Base-by-base conservation (phyloP, 2,888 invertebrate species). In the Drosophila differens region DNA sequence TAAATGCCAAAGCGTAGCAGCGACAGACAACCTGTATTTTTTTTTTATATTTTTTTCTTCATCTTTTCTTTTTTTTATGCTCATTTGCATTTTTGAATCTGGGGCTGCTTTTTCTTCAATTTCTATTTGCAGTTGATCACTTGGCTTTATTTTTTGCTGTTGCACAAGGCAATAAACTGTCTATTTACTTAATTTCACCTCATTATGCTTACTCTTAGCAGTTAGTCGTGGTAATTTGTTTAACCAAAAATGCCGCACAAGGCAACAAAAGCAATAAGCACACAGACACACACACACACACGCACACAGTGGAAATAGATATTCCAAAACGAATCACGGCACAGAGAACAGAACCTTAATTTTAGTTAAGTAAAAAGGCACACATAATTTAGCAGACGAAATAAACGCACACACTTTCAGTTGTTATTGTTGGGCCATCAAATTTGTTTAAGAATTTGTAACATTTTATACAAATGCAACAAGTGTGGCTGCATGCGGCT, bases 11-110 rank as follows among this genome's bases (percentile, higher is more conserved):
- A 69, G 82, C 82, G 82, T 80, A 80, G 72, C 68, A 70, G 59
- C 76, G 74, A 83, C 89, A 81, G 76, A 88, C 90, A 90, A 85
- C 85, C 85, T 85, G 85, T 85, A 88, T 90, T 85, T 74, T 52
- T 74, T 52, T 60, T 59, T 73, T 67, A n/a, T 25, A 16, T 33
- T 55, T 57, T 47, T 61, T 70, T 65, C 10, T 54, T 47, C 61
- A 58, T 51, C 55, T 65, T 70, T 61, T 61, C 39, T 53, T 60
- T 54, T 54, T 72, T 19, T 76, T 76, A 51, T 47, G 25, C 69
- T 79, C 52, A 87, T 90, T 88, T 84, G 79, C 85, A 90, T 90
- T 90, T 53, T 83, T 53, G 65, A 71, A 71, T 76, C 78, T 78
- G 61, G 61, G 58, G 70, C 68, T 64, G 74, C 67, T 64, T 61